Evolutionary conservation across 2,888 invertebrate genomes (phyloP).

Genomic region (Drosophila putrida): DNA sequence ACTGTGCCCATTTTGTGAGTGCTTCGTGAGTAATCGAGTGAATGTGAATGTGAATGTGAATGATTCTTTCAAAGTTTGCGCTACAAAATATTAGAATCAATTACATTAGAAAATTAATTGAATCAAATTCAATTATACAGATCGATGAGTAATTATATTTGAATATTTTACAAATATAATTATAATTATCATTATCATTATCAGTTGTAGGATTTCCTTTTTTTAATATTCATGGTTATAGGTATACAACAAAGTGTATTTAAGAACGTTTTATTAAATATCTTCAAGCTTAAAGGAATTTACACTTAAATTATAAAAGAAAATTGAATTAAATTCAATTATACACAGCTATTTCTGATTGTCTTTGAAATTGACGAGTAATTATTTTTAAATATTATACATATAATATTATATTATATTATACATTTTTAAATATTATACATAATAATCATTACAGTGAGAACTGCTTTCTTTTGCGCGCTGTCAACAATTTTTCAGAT

Average conservation of each 20-base stretch:
- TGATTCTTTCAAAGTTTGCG: constrained; percentile 28
- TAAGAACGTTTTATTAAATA: no score
- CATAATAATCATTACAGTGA: background rate
- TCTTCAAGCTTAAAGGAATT: no score
- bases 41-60: constrained; percentile 45
- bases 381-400: background rate
- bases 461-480: background rate
- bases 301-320: no score
- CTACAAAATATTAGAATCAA: constrained; percentile 43
- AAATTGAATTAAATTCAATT: no score
- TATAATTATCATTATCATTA: no score
- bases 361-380: no score
- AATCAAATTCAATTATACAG: constrained; percentile 2
- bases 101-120: constrained; percentile 23
- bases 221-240: no score
- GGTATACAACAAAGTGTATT: no score
- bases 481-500: constrained; percentile 1
- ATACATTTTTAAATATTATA: background rate
- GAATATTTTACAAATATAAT: background rate
- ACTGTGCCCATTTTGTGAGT: constrained; percentile 67
- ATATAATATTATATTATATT: no score
- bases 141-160: constrained; percentile 9
- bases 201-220: no score
- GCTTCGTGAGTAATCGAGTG: constrained; percentile 66
- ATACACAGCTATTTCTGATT: no score